phyloP scores from a whole-genome alignment of 2,888 invertebrate genomes.

The Thalpophila matura region DNA sequence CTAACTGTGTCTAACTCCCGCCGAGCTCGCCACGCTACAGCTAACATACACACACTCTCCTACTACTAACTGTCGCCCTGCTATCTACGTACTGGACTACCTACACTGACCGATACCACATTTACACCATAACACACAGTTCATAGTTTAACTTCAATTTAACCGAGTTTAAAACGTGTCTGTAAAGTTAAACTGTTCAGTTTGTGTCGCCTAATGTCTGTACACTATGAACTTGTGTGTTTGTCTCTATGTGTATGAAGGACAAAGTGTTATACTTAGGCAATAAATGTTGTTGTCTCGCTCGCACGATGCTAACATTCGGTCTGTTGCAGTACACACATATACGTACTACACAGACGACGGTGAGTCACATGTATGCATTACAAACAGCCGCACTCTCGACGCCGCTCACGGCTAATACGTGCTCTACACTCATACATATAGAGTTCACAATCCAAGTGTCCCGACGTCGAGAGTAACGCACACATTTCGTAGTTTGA shows the following conservation, averaged over 20 bases:
- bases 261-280: slow-evolving; percentile 64
- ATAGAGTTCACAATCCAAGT: slow-evolving; percentile 3
- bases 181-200: neutral
- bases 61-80: no score
- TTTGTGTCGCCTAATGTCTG: no score
- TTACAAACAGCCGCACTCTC: slow-evolving; percentile 16
- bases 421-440: neutral
- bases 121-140: no score
- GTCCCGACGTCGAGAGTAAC: slow-evolving; percentile 27
- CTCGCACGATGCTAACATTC: slow-evolving; percentile 19
- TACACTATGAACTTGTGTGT: slow-evolving; percentile 17
- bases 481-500: slow-evolving; percentile 31
- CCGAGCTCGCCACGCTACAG: slow-evolving; percentile 2
- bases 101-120: no score
- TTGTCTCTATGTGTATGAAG: slow-evolving; percentile 38
- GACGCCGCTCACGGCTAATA: slow-evolving; percentile 1
- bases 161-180: no score
- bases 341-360: slow-evolving; percentile 68
- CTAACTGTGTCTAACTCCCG: slow-evolving; percentile 11
- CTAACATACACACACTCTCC: no score
- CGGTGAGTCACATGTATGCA: slow-evolving; percentile 66
- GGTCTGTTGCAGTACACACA: slow-evolving; percentile 70
- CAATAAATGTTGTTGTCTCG: slow-evolving; percentile 1
- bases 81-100: no score
- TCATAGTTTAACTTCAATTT: no score